A percentile compares a stretch with the other conserved stretches of the same genome.
These are phyloP conservation scores for Hydropsyche tenuis DNA, from an alignment of 1,140 invertebrate genomes.

Conservation along the genomic window DNA sequence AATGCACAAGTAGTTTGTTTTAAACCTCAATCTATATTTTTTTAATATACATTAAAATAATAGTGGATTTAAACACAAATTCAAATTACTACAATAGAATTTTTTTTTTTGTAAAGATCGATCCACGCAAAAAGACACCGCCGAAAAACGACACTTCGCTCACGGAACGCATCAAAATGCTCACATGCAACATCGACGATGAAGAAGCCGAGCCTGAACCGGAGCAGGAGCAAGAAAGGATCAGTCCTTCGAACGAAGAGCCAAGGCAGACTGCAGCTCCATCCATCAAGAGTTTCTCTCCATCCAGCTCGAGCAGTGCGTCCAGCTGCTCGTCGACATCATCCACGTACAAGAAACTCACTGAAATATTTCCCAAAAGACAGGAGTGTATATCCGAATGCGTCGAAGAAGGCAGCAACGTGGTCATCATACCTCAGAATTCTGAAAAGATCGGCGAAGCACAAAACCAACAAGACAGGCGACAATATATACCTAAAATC, in stretches of 20 bases:
- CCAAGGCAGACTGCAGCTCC: conserved; percentile 54
- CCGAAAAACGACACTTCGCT: conserved; percentile 70
- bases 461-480: conserved; percentile 53
- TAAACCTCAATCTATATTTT: too few relatives aligned
- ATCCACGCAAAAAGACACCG: conserved; percentile 61
- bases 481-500: conserved; percentile 34
- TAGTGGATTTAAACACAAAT: too few relatives aligned
- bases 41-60: too few relatives aligned
- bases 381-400: conserved; percentile 58
- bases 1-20: too few relatives aligned
- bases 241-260: conserved; percentile 47
- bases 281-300: conserved; percentile 64
- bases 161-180: conserved; percentile 78
- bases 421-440: conserved; percentile 57
- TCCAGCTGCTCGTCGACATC: conserved; percentile 61
- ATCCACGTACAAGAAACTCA: conserved; percentile 73
- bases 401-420: conserved; percentile 54
- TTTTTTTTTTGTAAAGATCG: conserved; percentile 52
- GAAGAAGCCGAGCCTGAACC: conserved; percentile 53
- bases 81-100: too few relatives aligned
- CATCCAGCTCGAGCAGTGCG: conserved; percentile 59
- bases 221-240: conserved; percentile 50
- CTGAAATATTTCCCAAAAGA: conserved; percentile 67
- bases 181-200: conserved; percentile 83
- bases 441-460: conserved; percentile 38